These are phyloP conservation scores for Aphidoletes aphidimyza DNA, from an alignment of 2,888 invertebrate genomes.

Conservation along the genomic window DNA sequence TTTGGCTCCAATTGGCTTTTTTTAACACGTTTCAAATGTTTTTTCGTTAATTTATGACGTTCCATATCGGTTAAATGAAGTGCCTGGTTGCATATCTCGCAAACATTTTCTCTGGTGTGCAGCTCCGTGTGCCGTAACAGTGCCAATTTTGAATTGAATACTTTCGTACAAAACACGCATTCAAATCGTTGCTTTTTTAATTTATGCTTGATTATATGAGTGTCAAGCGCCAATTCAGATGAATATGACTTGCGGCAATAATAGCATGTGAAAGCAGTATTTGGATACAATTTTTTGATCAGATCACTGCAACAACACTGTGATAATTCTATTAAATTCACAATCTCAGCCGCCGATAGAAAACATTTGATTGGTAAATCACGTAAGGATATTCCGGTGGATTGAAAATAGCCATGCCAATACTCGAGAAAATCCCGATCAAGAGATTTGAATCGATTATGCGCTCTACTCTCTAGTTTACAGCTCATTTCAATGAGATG, in stretches of 20 bases:
- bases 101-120: not conserved
- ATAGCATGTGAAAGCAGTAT: not conserved
- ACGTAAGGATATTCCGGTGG: not conserved
- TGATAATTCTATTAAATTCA: not conserved
- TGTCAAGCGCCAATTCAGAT: not conserved
- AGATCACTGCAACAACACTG: not conserved
- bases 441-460: not conserved
- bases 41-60: conserved; percentile 7
- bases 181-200: not conserved
- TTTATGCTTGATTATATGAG: not conserved
- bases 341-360: not conserved
- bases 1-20: not conserved
- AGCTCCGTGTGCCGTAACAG: not conserved
- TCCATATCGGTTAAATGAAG: not conserved
- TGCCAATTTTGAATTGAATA: not conserved
- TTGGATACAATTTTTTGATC: not conserved
- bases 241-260: not conserved
- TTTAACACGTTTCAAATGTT: conserved; percentile 17
- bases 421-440: not conserved
- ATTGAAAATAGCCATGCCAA: conserved; percentile 18
- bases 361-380: conserved; percentile 35
- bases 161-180: not conserved
- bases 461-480: not conserved
- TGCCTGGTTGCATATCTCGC: not conserved
- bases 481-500: too few relatives aligned